Evolutionary conservation across 2,113 vertebrate genomes (phyloP).

Genomic region (Loxodonta africana): DNA sequence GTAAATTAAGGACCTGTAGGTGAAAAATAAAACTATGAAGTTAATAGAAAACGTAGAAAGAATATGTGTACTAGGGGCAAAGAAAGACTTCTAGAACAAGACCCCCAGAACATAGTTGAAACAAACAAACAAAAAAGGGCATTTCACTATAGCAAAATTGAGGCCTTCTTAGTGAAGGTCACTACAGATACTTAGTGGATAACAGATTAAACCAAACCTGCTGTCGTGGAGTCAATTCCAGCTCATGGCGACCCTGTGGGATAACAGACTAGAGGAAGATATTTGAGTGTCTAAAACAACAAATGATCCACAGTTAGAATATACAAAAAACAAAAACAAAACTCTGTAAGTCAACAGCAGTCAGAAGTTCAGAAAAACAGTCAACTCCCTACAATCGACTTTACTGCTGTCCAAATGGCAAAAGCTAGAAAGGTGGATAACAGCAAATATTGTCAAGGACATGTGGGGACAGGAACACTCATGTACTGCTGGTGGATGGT

Average conservation of each 20-base stretch:
- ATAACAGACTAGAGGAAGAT: background rate
- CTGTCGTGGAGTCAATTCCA: background rate
- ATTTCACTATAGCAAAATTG: background rate
- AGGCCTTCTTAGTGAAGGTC: background rate
- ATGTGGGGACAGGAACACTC: background rate
- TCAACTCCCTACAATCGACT: background rate
- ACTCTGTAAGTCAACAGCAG: background rate
- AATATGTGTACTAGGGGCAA: background rate
- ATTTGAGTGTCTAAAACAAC: background rate
- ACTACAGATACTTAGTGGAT: background rate
- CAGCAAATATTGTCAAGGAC: constrained; percentile 3
- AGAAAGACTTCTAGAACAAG: background rate
- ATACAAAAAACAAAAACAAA: background rate
- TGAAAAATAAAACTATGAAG: background rate
- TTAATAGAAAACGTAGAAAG: background rate
- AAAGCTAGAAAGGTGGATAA: background rate
- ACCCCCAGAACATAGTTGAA: background rate
- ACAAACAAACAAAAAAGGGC: background rate
- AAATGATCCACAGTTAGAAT: background rate
- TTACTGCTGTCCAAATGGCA: background rate
- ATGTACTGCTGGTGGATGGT: background rate
- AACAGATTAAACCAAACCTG: background rate
- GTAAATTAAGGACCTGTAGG: background rate
- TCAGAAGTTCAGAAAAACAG: background rate
- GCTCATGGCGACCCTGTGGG: background rate